A percentile compares a stretch with the other conserved stretches of the same genome.
Conservation (phyloP, 37 sponge, comb jelly and placozoan genomes). For the Diacarnus erythraeanus region DNA sequence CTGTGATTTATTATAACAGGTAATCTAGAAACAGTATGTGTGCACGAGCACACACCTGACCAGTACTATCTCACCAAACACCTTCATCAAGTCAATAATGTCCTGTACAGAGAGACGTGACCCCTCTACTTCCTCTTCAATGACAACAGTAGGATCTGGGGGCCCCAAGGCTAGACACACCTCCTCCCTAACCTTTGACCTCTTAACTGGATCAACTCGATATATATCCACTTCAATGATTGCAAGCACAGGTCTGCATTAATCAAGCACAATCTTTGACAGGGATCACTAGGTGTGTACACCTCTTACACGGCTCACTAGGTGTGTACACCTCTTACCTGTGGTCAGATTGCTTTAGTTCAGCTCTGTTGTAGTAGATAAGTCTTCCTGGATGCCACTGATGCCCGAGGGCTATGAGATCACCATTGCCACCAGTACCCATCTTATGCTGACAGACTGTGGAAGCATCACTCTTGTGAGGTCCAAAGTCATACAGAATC, state of each 20-base stretch:
- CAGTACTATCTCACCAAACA: conserved; percentile 71
- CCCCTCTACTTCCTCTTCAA: conserved; percentile 32
- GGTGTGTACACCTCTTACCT: conserved; percentile 45
- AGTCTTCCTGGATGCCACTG: conserved; percentile 85
- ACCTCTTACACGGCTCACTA: neutral
- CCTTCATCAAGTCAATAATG: conserved; percentile 34
- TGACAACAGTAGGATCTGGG: conserved; percentile 65
- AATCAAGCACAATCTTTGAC: neutral
- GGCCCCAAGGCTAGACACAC: conserved; percentile 63
- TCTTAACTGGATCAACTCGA: conserved; percentile 43
- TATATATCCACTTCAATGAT: conserved; percentile 83
- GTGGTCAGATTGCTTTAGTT: conserved; percentile 99
- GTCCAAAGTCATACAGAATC: conserved; percentile 38
- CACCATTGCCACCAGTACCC: conserved; percentile 16
- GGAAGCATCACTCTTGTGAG: conserved; percentile 52
- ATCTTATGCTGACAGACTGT: conserved; percentile 35
- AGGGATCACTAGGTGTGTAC: neutral
- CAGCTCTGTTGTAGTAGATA: conserved; percentile 91
- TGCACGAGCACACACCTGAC: conserved; percentile 57
- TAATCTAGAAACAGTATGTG: neutral
- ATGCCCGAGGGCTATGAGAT: conserved; percentile 49
- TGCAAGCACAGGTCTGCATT: conserved; percentile 87
- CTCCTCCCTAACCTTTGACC: conserved; percentile 34
- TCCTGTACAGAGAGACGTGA: conserved; percentile 8
- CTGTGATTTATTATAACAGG: conserved; percentile 20